Percentiles rank a stretch among this genome's conserved stretches.
These are phyloP conservation scores for Myxocyprinus asiaticus DNA, from an alignment of 2,113 vertebrate genomes.

Conservation along the genomic window DNA sequence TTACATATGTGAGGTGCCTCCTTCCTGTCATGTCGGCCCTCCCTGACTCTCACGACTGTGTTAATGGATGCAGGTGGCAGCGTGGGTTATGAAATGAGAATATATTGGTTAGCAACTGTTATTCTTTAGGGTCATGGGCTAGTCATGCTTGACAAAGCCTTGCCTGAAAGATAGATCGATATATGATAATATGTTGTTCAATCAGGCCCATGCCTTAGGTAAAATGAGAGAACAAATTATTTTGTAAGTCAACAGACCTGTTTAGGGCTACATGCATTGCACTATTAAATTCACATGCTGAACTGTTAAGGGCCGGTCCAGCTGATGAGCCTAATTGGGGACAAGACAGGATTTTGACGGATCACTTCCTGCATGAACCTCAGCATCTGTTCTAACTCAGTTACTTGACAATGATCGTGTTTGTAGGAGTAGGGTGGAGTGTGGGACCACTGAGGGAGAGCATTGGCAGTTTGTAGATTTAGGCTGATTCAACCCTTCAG, in stretches of 20 bases:
- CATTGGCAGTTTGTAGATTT: constrained; percentile 56
- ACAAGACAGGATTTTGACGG: constrained; percentile 54
- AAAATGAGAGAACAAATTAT: not conserved
- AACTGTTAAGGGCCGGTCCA: constrained; percentile 32
- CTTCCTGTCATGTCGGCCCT: constrained; percentile 74
- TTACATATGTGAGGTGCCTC: constrained; percentile 82
- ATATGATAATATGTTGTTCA: no score
- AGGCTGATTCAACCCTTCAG: constrained; percentile 44
- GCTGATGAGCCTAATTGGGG: constrained; percentile 45
- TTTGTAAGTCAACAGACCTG: not conserved
- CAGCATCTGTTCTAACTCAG: constrained; percentile 51
- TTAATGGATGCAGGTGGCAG: constrained; percentile 75
- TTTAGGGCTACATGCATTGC: not conserved
- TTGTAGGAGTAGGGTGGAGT: constrained; percentile 44
- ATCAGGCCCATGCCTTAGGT: not conserved
- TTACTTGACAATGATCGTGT: constrained; percentile 57
- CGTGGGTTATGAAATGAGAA: constrained; percentile 55
- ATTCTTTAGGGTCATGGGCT: no score
- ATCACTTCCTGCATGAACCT: constrained; percentile 57
- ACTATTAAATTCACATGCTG: constrained; percentile 15
- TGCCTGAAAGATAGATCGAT: no score
- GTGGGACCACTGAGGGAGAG: constrained; percentile 39
- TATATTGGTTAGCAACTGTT: constrained; percentile 43
- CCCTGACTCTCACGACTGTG: constrained; percentile 74
- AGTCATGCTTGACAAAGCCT: no score